Evolutionary conservation across 2,797 vertebrate species (phyloP).

Genomic region (Adelosebastes latens): DNA sequence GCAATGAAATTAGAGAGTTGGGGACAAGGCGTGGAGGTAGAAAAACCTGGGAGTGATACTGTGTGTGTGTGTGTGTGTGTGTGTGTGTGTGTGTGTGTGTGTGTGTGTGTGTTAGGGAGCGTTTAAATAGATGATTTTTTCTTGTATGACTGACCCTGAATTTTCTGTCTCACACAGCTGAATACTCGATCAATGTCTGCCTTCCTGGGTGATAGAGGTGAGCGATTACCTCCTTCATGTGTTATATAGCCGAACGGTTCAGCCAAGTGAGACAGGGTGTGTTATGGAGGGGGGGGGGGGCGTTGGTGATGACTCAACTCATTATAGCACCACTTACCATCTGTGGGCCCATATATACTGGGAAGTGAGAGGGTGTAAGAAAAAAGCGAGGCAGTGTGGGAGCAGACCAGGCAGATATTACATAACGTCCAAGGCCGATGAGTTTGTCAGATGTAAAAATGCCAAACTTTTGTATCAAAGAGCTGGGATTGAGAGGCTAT

Average conservation of each 20-base stretch:
- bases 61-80: neutral
- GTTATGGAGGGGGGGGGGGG: neutral
- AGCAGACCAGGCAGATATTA: slow-evolving; percentile 54
- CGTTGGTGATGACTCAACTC: slow-evolving; percentile 48
- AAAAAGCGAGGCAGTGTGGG: slow-evolving; percentile 50
- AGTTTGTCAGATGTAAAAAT: slow-evolving; percentile 36
- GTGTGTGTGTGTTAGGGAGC: neutral
- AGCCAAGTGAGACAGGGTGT: slow-evolving; percentile 27
- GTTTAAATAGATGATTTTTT: neutral
- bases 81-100: fast-evolving
- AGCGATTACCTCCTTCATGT: slow-evolving; percentile 8
- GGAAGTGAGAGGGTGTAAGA: slow-evolving; percentile 52
- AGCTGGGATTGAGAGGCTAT: neutral
- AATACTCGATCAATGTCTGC: slow-evolving; percentile 27
- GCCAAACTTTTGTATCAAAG: slow-evolving; percentile 6
- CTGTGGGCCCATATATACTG: slow-evolving; percentile 57
- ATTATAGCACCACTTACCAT: slow-evolving; percentile 64
- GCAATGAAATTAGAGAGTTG: neutral
- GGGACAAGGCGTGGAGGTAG: neutral
- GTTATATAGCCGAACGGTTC: slow-evolving; percentile 22
- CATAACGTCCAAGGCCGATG: slow-evolving; percentile 40
- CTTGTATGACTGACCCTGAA: neutral
- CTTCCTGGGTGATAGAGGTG: slow-evolving; percentile 16
- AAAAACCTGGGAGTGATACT: neutral
- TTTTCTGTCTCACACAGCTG: neutral